Conservation (phyloP, 2,888 invertebrate genomes). For the Dynastes grantii region DNA sequence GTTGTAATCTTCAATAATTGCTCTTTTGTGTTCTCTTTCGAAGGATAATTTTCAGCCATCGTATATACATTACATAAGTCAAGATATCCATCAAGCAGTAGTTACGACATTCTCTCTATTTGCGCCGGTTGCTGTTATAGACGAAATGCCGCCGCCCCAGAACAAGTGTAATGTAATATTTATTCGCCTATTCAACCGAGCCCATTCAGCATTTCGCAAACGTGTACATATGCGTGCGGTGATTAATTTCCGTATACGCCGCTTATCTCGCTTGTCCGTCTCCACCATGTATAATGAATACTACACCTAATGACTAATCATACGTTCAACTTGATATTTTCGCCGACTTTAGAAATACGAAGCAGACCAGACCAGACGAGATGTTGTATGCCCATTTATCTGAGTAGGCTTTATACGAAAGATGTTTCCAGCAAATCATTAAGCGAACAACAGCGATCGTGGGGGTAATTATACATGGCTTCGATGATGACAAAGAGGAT, state of each 20-base stretch:
- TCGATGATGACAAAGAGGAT: conserved; percentile 8
- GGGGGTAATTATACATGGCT: conserved; percentile 2
- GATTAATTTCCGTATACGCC: conserved; percentile 15
- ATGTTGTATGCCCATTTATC: neutral
- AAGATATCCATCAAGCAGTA: neutral
- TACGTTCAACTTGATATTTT: conserved; percentile 20
- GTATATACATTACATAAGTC: neutral
- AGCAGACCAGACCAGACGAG: too few species aligned
- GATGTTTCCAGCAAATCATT: neutral
- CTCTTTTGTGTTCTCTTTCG: too few species aligned
- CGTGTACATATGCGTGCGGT: conserved; percentile 15
- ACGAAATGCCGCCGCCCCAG: conserved; percentile 17
- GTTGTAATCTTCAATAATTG: too few species aligned
- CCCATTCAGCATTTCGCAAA: conserved; percentile 10
- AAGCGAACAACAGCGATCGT: neutral
- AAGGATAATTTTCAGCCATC: neutral
- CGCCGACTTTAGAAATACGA: neutral
- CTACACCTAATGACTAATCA: neutral
- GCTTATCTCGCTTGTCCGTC: conserved; percentile 25
- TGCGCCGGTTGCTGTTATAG: neutral
- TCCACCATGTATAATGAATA: neutral
- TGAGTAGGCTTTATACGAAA: neutral
- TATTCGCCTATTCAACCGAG: conserved; percentile 10
- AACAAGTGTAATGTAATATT: conserved; percentile 24
- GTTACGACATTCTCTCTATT: neutral